Evolutionary conservation across 2,888 invertebrate species (phyloP).

Genomic region (Oscheius sp.): DNA sequence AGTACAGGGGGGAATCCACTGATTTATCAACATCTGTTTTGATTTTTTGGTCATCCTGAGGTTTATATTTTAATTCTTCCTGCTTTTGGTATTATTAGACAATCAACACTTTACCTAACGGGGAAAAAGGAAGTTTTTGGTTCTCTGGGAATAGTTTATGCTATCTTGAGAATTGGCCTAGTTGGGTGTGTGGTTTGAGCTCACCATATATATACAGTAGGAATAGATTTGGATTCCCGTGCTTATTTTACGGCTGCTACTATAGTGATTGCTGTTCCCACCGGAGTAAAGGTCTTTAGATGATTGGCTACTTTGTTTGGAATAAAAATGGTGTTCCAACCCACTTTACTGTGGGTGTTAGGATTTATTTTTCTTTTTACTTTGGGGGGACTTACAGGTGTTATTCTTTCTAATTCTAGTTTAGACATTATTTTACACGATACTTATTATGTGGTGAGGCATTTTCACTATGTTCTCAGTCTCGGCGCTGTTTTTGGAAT

Average conservation of each 20-base stretch:
- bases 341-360: conserved; percentile 80
- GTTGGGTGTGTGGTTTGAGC: conserved; percentile 87
- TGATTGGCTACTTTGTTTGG: conserved; percentile 83
- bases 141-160: conserved; percentile 79
- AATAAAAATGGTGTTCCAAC: conserved; percentile 78
- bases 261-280: conserved; percentile 88
- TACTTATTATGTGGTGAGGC: conserved; percentile 87
- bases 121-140: conserved; percentile 73
- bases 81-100: conserved; percentile 85
- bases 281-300: conserved; percentile 86
- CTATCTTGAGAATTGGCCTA: conserved; percentile 85
- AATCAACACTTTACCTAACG: conserved; percentile 83
- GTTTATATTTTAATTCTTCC: conserved; percentile 88
- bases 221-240: conserved; percentile 86
- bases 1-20: conserved; percentile 85
- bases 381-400: conserved; percentile 79
- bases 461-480: conserved; percentile 85
- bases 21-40: conserved; percentile 86
- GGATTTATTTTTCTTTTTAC: conserved; percentile 86
- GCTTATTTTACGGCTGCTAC: conserved; percentile 87
- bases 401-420: conserved; percentile 82
- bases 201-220: conserved; percentile 87
- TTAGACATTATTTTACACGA: conserved; percentile 85
- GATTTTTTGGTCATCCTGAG: conserved; percentile 89
- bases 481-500: conserved; percentile 86